Evolutionary conservation across 35 echinoderm and acorn worm genomes (phyloP), one percentile per base, ranked within the genome.

Genomic region (Strongylocentrotus purpuratus): DNA sequence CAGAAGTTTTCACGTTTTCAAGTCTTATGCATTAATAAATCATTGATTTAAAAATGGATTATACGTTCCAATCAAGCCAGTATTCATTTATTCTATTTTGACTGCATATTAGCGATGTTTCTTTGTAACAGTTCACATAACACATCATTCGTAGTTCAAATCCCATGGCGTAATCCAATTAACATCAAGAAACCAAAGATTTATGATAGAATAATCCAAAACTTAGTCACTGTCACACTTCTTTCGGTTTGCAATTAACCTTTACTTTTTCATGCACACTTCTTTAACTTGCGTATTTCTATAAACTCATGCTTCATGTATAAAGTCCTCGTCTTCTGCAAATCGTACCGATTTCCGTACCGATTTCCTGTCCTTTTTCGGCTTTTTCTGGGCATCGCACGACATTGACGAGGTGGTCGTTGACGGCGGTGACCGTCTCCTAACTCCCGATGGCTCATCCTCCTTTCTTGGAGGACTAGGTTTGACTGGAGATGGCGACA

Each of bases 271-370:
- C 65, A 78, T 78, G 18, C 25, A 25, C 18, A 78, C 4, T 55
- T 15, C 15, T 11, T 55, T 55, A 9, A 55, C 8, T 14, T 12
- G 35, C 15, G 15, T 55, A 55, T 55, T 55, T 55, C 2, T 15
- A 55, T 55, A 28, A 28, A 7, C 52, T 45, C 58, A 88, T 95
- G 20, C 32, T 17, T 65, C 95, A 88, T 95, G 28, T 12, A 95
- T 95, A 25, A 92, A 22, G 88, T 92, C 88, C 10, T 88, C n/a
- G 33, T 92, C 88, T 41, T 92, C 95, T 9, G 87, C 88, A 46
- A 95, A 95, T 41, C 95, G 47, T 17, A 95, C 95, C 14, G 95
- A 92, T 95, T 95, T 95, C 41, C 95, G 47, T 17, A 95, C 95
- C 5, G 95, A 92, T 95, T 95, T 95, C 41, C 41, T 95, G 48